Evolutionary conservation across 2,888 invertebrate species (phyloP).

Genomic region (Eumacrocentrus americanus): DNA sequence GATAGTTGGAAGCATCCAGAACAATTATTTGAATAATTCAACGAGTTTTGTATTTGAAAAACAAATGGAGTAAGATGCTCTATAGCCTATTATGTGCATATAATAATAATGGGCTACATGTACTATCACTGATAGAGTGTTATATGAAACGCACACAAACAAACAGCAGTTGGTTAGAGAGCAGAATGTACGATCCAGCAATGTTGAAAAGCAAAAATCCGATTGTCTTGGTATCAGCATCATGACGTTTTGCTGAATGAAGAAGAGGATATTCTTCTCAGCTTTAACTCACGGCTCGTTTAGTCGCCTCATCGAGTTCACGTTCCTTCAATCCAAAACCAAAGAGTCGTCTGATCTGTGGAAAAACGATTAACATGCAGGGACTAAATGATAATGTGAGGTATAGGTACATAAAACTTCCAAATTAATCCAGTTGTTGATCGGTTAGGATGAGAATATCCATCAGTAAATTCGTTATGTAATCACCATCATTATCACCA

Average conservation of each 20-base stretch:
- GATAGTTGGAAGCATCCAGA: too few relatives aligned
- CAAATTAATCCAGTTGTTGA: neutral
- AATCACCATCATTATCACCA: neutral
- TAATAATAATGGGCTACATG: neutral
- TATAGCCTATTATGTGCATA: neutral
- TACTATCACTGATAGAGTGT: neutral
- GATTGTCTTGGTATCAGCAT: conserved; percentile 7
- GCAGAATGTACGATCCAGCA: neutral
- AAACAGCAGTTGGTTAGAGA: conserved; percentile 23
- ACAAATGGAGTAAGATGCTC: too few relatives aligned
- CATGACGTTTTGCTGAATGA: neutral
- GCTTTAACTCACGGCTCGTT: conserved; percentile 71
- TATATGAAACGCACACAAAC: conserved; percentile 24
- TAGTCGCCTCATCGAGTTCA: conserved; percentile 71
- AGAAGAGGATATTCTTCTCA: conserved; percentile 7
- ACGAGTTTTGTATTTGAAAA: too few relatives aligned
- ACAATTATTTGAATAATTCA: too few relatives aligned
- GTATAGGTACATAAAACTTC: neutral
- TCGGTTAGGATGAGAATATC: neutral
- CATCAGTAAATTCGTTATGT: neutral
- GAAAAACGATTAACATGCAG: conserved; percentile 36
- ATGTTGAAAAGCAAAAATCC: conserved; percentile 7
- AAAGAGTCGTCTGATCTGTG: conserved; percentile 76
- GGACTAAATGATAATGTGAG: neutral
- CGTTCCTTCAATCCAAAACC: conserved; percentile 72